These are phyloP conservation scores for Drosophila atroscutellata DNA, from an alignment of 2,888 invertebrate species.

Conservation along the genomic window DNA sequence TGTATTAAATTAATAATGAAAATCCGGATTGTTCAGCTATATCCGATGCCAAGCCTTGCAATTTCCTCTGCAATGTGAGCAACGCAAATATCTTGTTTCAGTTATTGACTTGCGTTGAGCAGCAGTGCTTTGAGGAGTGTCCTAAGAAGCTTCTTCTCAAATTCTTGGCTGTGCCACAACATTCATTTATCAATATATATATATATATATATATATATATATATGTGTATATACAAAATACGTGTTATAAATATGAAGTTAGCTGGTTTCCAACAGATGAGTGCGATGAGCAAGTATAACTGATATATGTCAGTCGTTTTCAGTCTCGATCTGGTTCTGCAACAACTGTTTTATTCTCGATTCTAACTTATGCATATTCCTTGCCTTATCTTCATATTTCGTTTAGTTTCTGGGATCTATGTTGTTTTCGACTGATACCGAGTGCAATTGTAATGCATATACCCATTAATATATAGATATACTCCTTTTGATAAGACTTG, in stretches of 20 bases:
- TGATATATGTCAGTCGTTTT: slow-evolving; percentile 14
- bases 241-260: not conserved
- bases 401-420: not conserved
- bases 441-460: not conserved
- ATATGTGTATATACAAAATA: not conserved
- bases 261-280: slow-evolving; percentile 51
- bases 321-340: not conserved
- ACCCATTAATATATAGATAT: not conserved
- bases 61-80: not conserved
- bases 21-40: not conserved
- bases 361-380: slow-evolving; percentile 77
- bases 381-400: slow-evolving; percentile 24
- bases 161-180: not conserved
- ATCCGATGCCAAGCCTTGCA: not conserved
- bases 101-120: not conserved
- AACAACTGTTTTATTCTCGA: slow-evolving; percentile 50
- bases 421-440: not conserved
- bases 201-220: not conserved
- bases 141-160: not conserved
- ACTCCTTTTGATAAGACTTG: not conserved
- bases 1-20: not conserved
- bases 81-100: too few species aligned
- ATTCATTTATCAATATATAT: not conserved
- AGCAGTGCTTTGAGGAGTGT: not conserved
- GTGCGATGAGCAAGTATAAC: slow-evolving; percentile 67